Evolutionary conservation across 2,113 vertebrate genomes (phyloP), one percentile per base, ranked within the genome.

Genomic region (Xenopus borealis): DNA sequence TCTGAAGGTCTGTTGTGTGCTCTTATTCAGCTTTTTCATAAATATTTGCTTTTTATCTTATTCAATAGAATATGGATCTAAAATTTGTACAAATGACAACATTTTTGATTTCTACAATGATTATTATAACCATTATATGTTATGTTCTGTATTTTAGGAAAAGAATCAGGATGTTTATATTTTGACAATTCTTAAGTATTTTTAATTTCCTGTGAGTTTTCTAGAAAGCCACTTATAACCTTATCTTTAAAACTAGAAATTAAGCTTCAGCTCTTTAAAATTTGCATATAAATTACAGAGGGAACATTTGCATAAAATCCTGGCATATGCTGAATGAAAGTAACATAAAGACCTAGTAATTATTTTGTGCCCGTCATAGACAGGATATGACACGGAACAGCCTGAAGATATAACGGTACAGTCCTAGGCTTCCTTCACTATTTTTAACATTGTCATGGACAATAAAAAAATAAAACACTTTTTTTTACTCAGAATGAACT

Each of bases 241-340:
- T 74, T 66, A 65, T 72, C 33, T 66, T 66, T 59, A 46, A 66
- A 74, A 47, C 63, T 46, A 72, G 62, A 74, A 59, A 66, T 59
- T 58, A 23, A 23, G 0, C 53, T 66, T 55, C 52, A 74, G 58
- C 52, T 58, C 63, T 58, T 59, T n/a, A n/a, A 18, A 74, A 66
- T 74, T 74, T 74, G 63, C 72, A 74, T 66, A 66, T 66, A 74
- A 47, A 74, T 74, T 74, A 74, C 65, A 74, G 18, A 10, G 52
- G 53, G 19, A 59, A 59, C 30, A 66, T 74, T 74, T 74, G 44
- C 72, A 74, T 66, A 74, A 73, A 73, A 74, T 58, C 63, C n/a
- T 74, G 72, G 63, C 52, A 58, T 13, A 59, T 52, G 16, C 63
- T 66, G 33, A 74, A 74, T 66, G 45, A 66, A 58, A 66, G 62